phyloP scores from a whole-genome alignment of 2,113 vertebrate genomes.

The Panurus biarmicus region DNA sequence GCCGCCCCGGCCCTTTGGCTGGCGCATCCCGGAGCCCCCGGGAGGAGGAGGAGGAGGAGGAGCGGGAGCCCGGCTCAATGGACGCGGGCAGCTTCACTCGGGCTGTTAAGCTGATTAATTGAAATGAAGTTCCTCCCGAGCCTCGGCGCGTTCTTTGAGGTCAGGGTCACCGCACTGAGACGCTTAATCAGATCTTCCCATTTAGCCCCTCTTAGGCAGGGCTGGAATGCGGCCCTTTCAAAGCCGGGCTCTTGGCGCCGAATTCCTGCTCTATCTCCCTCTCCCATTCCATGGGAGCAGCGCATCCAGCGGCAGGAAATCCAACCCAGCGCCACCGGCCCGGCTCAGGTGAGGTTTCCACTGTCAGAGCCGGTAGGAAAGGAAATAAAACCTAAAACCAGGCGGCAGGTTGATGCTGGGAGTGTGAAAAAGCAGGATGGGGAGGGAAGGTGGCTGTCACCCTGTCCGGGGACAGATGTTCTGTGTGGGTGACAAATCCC shows the following conservation, averaged over 20 bases:
- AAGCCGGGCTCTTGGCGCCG: conserved; percentile 23
- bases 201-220: conserved; percentile 70
- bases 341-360: background rate
- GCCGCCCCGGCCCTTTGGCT: background rate
- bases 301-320: background rate
- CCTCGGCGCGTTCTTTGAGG: conserved; percentile 61
- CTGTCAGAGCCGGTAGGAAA: background rate
- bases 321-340: background rate
- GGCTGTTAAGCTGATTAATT: conserved; percentile 65
- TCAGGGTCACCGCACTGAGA: conserved; percentile 71
- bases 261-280: conserved; percentile 40
- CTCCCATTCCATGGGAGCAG: background rate
- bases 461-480: no score
- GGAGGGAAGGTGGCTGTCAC: no score
- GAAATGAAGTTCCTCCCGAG: conserved; percentile 70
- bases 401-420: no score
- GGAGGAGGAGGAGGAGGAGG: background rate
- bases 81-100: background rate
- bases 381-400: background rate
- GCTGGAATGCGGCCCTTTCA: conserved; percentile 51
- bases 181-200: conserved; percentile 68
- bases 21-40: no score
- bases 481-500: no score
- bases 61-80: background rate
- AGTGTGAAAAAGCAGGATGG: no score